Evolutionary conservation across 2,888 invertebrate genomes (phyloP), one percentile per base, ranked within the genome.

Genomic region (Lissonota sp.): DNA sequence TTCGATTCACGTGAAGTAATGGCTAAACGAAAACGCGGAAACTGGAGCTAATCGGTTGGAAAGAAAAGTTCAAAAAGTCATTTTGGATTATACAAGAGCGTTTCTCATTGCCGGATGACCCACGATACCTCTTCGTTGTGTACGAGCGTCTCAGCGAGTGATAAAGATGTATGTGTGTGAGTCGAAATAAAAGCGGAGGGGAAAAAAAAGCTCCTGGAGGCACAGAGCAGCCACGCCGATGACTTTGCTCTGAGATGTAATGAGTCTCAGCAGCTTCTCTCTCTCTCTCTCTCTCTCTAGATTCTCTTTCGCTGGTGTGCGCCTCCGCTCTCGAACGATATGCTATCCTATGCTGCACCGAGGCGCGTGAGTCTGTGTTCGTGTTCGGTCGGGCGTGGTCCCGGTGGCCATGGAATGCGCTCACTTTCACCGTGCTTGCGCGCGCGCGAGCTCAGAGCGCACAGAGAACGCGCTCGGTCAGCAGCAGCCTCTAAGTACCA

Each of bases 381-480:
- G 49, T 70, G 44, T 26, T 90, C 88, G 89, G 87, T 91, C 91
- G 92, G 92, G 92, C 92, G 92, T 92, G 92, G 92, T 91, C 91
- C 89, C 89, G 88, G 90, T 91, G 92, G 91, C 92, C 91, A 91
- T 91, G 92, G 92, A 92, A 92, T 92, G 92, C 92, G 92, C 92
- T 92, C 92, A 92, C 92, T 92, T 92, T 92, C 92, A 92, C 92
- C 91, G 88, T 86, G 88, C 87, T 86, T 88, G 86, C 86, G 84
- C 85, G 81, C 91, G 87, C 86, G 89, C 87, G 87, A 88, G 85
- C 85, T 82, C 85, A 83, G 79, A 84, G 87, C 66, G 85, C 85
- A 83, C 84, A 82, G 83, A 82, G 79, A 71, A 67, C 64, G 62
- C 67, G 67, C 62, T 69, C 75, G 75, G 75, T 75, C 67, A 75